Conservation (phyloP, 2,113 vertebrate genomes). For the Vidua chalybeata region DNA sequence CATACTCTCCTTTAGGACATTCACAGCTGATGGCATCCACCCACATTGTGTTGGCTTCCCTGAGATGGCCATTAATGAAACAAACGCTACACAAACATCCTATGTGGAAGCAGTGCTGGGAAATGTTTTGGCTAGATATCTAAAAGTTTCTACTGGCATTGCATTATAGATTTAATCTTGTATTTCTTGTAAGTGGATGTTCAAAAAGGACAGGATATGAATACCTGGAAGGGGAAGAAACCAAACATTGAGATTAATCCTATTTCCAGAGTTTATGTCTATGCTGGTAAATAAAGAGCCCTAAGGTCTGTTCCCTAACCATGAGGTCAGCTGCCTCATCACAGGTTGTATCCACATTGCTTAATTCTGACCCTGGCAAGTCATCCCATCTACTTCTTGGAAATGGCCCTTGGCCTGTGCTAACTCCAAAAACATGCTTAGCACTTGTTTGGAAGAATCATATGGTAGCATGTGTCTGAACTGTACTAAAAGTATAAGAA, state of each 20-base stretch:
- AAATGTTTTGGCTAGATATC: not conserved
- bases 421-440: not conserved
- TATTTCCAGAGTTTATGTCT: not conserved
- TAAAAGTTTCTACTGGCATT: not conserved
- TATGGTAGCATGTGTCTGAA: not conserved
- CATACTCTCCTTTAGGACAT: not conserved
- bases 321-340: not conserved
- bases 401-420: not conserved
- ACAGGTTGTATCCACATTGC: not conserved
- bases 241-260: not conserved
- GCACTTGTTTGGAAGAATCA: not conserved
- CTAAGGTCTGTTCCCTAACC: not conserved
- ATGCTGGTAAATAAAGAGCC: not conserved
- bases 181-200: not conserved
- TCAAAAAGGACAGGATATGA: not conserved
- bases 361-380: not conserved
- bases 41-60: not conserved
- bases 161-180: not conserved
- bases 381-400: not conserved
- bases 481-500: not conserved
- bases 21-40: not conserved
- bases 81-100: not conserved
- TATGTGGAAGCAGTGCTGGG: not conserved
- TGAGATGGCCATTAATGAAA: not conserved
- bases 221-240: not conserved